phyloP scores from a whole-genome alignment of 2,888 invertebrate species.

The Mylabris sibirica region DNA sequence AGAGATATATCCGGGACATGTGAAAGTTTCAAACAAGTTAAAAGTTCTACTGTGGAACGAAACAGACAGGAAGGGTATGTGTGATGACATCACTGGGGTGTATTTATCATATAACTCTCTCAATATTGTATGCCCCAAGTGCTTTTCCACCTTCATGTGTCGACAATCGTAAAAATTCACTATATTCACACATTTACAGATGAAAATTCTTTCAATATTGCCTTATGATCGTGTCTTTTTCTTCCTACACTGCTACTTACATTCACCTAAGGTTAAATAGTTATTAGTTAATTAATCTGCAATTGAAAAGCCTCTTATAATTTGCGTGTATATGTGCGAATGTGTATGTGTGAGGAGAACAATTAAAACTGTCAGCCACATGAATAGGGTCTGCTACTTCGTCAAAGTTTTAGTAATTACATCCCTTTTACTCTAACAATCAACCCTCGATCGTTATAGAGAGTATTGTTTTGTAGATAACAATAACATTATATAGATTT shows the following conservation, averaged over 20 bases:
- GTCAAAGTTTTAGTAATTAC: slow-evolving; percentile 40
- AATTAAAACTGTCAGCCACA: slow-evolving; percentile 31
- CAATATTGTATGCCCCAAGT: background rate
- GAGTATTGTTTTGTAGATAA: slow-evolving; percentile 48
- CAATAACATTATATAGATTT: background rate
- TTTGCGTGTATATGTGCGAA: background rate
- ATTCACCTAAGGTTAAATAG: background rate
- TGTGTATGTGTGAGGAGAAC: slow-evolving; percentile 14
- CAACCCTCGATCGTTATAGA: slow-evolving; percentile 42
- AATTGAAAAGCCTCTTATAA: background rate
- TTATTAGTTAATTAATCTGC: background rate
- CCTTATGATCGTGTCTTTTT: background rate
- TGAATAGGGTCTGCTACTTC: slow-evolving; percentile 26
- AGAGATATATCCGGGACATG: slow-evolving; percentile 37
- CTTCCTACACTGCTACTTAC: background rate
- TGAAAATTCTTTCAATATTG: background rate
- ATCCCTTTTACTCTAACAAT: slow-evolving; percentile 37
- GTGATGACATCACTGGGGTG: slow-evolving; percentile 32
- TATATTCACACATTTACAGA: background rate
- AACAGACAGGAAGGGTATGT: slow-evolving; percentile 27
- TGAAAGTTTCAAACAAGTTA: slow-evolving; percentile 45
- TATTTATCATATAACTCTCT: slow-evolving; percentile 30
- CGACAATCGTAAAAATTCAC: background rate
- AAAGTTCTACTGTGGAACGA: slow-evolving; percentile 34
- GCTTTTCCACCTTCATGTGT: background rate